Percentiles rank a stretch among this genome's conserved stretches.
phyloP scores from a whole-genome alignment of 53 echinoderm and acorn worm species.

The Holothuria scabra region DNA sequence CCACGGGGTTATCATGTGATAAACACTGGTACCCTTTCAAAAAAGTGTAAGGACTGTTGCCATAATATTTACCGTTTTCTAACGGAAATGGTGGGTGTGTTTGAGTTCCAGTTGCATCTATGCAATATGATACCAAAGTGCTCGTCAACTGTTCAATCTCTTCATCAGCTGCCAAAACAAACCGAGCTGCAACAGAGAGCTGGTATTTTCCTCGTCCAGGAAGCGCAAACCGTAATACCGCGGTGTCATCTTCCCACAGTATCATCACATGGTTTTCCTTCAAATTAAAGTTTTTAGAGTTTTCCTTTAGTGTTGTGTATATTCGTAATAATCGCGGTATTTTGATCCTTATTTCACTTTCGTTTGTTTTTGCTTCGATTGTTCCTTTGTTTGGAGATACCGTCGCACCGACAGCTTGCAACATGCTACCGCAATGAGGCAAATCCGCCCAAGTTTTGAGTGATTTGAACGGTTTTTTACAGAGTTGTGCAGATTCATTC shows the following conservation, averaged over 20 bases:
- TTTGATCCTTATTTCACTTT: not conserved
- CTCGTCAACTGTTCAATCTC: not conserved
- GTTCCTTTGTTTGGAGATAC: not conserved
- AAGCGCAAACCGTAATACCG: slow-evolving; percentile 34
- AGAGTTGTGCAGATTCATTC: not conserved
- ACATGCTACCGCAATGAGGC: not conserved
- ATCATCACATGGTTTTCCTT: not conserved
- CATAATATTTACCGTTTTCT: not conserved
- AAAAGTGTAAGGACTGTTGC: not conserved
- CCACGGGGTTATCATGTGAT: not conserved
- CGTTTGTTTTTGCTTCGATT: not conserved
- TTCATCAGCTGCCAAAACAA: not conserved
- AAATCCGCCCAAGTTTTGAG: slow-evolving; percentile 46
- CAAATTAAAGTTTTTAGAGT: not conserved
- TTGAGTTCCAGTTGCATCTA: slow-evolving; percentile 13
- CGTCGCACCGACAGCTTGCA: slow-evolving; percentile 3
- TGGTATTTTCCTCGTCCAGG: slow-evolving; percentile 28
- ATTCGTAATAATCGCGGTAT: slow-evolving; percentile 19
- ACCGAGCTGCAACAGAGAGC: not conserved
- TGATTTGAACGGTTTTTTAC: not conserved
- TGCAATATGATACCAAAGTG: slow-evolving; percentile 7
- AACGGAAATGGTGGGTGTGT: not conserved
- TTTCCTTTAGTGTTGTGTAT: not conserved
- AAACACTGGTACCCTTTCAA: slow-evolving; percentile 15
- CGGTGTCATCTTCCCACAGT: slow-evolving; percentile 30